Conservation (phyloP, 2,797 vertebrate genomes). For the Molossus molossus region DNA sequence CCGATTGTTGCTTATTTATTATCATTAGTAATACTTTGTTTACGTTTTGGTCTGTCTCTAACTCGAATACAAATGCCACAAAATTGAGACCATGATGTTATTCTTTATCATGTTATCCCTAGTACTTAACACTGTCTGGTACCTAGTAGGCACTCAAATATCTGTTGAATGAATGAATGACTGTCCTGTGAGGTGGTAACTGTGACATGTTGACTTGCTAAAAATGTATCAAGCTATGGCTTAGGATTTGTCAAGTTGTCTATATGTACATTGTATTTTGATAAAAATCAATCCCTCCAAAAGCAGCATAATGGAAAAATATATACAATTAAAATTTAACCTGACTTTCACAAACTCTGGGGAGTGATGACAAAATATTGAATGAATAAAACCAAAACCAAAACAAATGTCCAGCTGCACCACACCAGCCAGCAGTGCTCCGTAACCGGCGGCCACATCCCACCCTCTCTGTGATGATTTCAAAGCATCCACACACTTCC, state of each 20-base stretch:
- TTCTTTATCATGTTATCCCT: not conserved
- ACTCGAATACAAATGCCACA: not conserved
- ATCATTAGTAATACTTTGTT: not conserved
- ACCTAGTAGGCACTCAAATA: not conserved
- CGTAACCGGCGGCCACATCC: not conserved
- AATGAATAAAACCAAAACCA: not conserved
- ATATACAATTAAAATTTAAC: not conserved
- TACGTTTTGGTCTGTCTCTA: not conserved
- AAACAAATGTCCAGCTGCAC: not conserved
- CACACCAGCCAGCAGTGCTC: not conserved
- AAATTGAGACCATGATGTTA: not conserved
- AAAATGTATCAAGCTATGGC: not conserved
- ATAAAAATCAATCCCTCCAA: not conserved
- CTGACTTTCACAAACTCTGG: not conserved
- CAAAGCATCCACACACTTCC: not conserved
- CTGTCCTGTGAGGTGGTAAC: not conserved
- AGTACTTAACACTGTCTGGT: not conserved
- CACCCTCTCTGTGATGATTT: not conserved
- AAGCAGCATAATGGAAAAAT: not conserved
- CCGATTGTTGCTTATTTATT: not conserved
- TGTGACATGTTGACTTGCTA: not conserved
- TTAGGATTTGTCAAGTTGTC: constrained; percentile 26
- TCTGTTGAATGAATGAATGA: not conserved
- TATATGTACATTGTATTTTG: not conserved
- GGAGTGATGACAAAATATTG: not conserved